Evolutionary conservation across 2,888 invertebrate species (phyloP), one percentile per base, ranked within the genome.

Genomic region (Sesia bembeciformis): DNA sequence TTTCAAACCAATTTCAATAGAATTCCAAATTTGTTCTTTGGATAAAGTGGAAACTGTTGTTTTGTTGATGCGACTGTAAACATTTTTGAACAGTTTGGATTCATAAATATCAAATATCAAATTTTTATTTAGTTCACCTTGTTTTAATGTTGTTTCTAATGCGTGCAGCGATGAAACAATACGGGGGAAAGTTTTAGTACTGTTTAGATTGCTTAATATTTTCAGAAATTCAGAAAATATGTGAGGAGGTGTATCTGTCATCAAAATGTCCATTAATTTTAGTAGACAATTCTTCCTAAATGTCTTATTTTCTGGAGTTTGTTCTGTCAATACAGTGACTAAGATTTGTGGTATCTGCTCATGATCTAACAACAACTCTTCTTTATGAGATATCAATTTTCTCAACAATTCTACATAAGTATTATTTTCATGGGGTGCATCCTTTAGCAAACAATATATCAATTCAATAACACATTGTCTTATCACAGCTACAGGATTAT

Each of bases 331-430:
- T 54, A 93, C 78, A 6, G 92, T 92, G 60, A 91, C 93, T 2
- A 95, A 69, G 38, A 93, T 82, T 46, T 94, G 78, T 0, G 91
- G 84, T 23, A 94, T 76, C 69, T 95, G 95, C 59, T 94, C 92
- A 43, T 90, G 78, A 65, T 95, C 95, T 58, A 94, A 73, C 40
- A 90, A 61, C 49, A 95, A 83, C 70, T 95, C 95, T 54, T 91
- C 81, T 57, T 81, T 81, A 50, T 91, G 89, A 4, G 68, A 61
- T n/a, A 78, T 56, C 1, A 93, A 59, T 64, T 91, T 85, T 55
- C 83, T 74, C 39, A 92, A 61, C 4, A 93, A 62, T 3, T 87
- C 70, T 38, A 82, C 72, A 59, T 91, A 90, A 5, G 84, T 70
- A 3, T 81, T 62, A 1, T 80, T 80, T 40, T 82, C 74, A 54